Evolutionary conservation across 37 sponge, comb jelly and placozoan genomes (phyloP).

Genomic region (Spongia lamella): DNA sequence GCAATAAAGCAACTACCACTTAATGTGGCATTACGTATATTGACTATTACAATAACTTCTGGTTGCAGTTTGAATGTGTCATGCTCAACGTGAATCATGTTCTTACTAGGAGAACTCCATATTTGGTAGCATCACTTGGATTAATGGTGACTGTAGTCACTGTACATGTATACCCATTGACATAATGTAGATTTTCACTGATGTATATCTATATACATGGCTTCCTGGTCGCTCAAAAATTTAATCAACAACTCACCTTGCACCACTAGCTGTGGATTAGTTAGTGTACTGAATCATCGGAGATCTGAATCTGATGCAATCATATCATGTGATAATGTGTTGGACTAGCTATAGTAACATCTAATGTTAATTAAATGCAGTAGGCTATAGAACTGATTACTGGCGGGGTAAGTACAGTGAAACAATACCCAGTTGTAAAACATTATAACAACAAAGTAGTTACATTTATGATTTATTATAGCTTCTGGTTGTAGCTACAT

Average conservation of each 20-base stretch:
- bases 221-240: too few species aligned
- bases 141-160: slow-evolving; percentile 45
- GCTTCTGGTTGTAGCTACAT: too few species aligned
- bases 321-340: slow-evolving; percentile 24
- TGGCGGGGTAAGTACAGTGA: too few species aligned
- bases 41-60: too few species aligned
- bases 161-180: slow-evolving; percentile 47
- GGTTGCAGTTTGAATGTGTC: neutral
- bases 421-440: too few species aligned
- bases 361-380: too few species aligned
- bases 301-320: slow-evolving; percentile 15
- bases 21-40: too few species aligned
- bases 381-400: too few species aligned
- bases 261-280: neutral
- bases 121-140: slow-evolving; percentile 11
- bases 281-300: slow-evolving; percentile 35
- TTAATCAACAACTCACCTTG: neutral
- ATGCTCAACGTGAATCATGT: slow-evolving; percentile 42
- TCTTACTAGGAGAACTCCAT: slow-evolving; percentile 32
- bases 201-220: slow-evolving; percentile 67
- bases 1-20: too few species aligned
- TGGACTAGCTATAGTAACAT: slow-evolving; percentile 18
- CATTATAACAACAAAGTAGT: too few species aligned
- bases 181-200: slow-evolving; percentile 69
- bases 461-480: too few species aligned